Evolutionary conservation across 1,140 invertebrate genomes (phyloP), one percentile per base, ranked within the genome.

Genomic region (Lepidurus couesii): DNA sequence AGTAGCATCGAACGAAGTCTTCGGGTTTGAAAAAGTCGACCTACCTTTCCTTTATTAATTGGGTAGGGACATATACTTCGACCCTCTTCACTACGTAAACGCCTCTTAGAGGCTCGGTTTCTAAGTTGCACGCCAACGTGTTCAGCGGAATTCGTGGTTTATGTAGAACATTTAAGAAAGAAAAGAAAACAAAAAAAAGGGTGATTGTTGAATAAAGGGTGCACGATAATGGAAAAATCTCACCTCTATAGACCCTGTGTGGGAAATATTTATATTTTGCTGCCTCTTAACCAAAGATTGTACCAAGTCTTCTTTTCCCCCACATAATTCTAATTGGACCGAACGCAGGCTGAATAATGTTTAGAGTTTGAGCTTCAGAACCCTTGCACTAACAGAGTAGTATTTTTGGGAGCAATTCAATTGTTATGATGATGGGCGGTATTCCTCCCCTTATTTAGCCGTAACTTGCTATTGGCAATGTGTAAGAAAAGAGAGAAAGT

Each of bases 1-100:
- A 74, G 73, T 21, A 74, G 65, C 65, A 74, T 79, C 26, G 42
- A 77, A 77, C 65, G 44, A 77, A 47, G 44, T 16, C n/a, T 65
- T 65, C 53, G 53, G 13, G 53, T 16, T 16, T 65, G 13, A 65
- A n/a, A 34, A 13, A 13, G 53, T 65, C 13, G 53, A 16, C 34
- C 26, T 34, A 34, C 2, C 26, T 34, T 34, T 34, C 34, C 34
- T 34, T 34, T 34, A 34, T 34, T 34, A 34, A 34, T 34, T 34
- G 34, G 3, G 34, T 34, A 34, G 34, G 34, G 34, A 34, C 34
- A 34, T 34, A 34, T 34, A 34, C 34, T 34, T 2, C 34, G 34
- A 34, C 34, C 34, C 34, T 34, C 34, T 34, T 2, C 34, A 34
- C 34, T 34, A 34, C 34, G 26, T 34, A 34, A 34, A 34, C 26